phyloP scores from a whole-genome alignment of 2,113 vertebrate species.

The Eclectus roratus region DNA sequence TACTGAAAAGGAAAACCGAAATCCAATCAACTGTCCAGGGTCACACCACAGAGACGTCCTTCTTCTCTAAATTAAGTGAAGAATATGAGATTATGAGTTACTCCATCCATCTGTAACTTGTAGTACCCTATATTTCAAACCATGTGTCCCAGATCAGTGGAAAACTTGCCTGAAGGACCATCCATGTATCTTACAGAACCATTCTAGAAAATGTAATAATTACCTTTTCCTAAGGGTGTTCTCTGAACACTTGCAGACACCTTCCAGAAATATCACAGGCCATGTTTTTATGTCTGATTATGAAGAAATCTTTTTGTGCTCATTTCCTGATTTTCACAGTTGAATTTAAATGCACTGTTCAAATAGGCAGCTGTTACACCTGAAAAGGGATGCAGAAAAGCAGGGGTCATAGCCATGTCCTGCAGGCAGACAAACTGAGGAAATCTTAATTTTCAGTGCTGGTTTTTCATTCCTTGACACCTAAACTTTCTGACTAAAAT shows the following conservation, averaged over 20 bases:
- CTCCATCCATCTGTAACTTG: not conserved
- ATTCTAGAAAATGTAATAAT: constrained; percentile 20
- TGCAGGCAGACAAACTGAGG: not conserved
- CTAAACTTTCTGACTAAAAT: not conserved
- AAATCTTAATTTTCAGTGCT: not conserved
- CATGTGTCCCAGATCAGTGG: not conserved
- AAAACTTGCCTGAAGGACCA: not conserved
- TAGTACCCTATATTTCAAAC: not conserved
- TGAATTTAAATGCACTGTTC: not conserved
- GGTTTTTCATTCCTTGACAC: not conserved
- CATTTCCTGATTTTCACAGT: not conserved
- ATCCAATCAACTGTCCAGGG: not conserved
- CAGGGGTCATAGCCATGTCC: not conserved
- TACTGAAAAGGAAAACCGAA: not conserved
- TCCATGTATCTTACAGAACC: not conserved
- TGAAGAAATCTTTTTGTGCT: not conserved
- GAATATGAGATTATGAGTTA: not conserved
- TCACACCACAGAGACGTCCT: not conserved
- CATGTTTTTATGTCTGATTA: not conserved
- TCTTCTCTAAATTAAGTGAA: constrained; percentile 25
- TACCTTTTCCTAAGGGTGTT: not conserved
- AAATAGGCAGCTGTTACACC: not conserved
- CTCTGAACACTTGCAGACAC: not conserved
- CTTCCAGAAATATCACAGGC: not conserved
- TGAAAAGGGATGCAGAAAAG: not conserved